phyloP scores from a whole-genome alignment of 2,888 invertebrate genomes.

The Cataglyphis altisquamis region DNA sequence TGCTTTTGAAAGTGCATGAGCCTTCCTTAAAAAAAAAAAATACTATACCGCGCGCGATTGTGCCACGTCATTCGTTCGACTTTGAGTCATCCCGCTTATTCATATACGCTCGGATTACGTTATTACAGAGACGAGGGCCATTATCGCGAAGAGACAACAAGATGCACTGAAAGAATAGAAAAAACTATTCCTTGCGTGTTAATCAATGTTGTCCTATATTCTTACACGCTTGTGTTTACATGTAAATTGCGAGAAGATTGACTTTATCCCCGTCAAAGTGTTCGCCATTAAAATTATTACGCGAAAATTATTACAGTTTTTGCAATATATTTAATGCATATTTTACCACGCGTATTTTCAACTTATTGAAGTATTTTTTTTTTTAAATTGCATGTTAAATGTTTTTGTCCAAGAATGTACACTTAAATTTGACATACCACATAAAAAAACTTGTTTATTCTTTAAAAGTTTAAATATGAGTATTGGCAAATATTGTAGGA shows the following conservation, averaged over 20 bases:
- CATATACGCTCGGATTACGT: not conserved
- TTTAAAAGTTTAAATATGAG: constrained; percentile 29
- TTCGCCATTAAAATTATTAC: not conserved
- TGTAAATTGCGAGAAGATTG: not conserved
- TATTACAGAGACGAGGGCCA: not conserved
- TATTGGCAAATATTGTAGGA: constrained; percentile 24
- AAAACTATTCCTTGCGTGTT: not conserved
- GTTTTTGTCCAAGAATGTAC: not conserved
- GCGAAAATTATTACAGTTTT: not conserved
- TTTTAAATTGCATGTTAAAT: not conserved
- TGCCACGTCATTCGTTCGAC: not conserved
- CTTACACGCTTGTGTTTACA: not conserved
- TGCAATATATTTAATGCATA: not conserved
- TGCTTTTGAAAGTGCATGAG: constrained; percentile 7
- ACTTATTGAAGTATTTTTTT: not conserved
- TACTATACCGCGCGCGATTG: constrained; percentile 6
- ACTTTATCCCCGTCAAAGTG: not conserved
- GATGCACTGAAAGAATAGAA: not conserved
- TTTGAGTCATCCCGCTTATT: constrained; percentile 1
- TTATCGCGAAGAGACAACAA: not conserved
- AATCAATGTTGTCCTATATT: not conserved
- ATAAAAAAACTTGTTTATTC: constrained; percentile 2
- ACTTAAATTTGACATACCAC: not conserved
- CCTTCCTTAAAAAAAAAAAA: not conserved
- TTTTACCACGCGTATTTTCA: not conserved